Percentiles rank a stretch among this genome's conserved stretches.
phyloP scores from a whole-genome alignment of 2,888 invertebrate genomes.

The Boloria euphrosyne region DNA sequence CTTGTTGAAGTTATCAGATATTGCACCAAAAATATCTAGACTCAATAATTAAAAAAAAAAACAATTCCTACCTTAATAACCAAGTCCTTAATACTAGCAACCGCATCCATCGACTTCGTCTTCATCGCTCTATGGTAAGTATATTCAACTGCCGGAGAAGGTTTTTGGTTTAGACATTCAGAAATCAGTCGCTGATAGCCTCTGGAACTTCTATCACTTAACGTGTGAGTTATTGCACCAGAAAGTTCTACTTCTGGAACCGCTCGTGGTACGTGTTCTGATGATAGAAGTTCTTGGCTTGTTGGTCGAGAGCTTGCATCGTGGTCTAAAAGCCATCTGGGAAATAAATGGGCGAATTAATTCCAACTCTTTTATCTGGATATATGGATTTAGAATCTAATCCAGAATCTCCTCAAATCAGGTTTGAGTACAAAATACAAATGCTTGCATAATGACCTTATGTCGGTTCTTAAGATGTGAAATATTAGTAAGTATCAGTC shows the following conservation, averaged over 20 bases:
- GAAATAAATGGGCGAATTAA: not conserved
- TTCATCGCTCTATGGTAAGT: constrained; percentile 85
- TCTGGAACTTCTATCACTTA: constrained; percentile 86
- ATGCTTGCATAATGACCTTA: too few relatives aligned
- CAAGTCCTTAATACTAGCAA: constrained; percentile 55
- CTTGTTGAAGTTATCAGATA: too few relatives aligned
- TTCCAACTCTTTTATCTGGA: not conserved
- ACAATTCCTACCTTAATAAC: constrained; percentile 54
- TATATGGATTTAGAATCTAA: not conserved
- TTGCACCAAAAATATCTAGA: too few relatives aligned
- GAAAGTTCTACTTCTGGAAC: constrained; percentile 93
- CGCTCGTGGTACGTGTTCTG: constrained; percentile 92
- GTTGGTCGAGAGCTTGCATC: constrained; percentile 92
- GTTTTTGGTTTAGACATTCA: constrained; percentile 75
- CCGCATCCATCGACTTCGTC: constrained; percentile 47
- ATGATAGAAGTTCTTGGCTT: constrained; percentile 91
- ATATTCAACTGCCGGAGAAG: constrained; percentile 87
- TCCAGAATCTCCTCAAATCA: not conserved
- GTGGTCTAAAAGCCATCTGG: constrained; percentile 89
- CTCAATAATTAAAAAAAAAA: not conserved
- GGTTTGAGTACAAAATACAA: too few relatives aligned
- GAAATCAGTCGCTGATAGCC: constrained; percentile 60
- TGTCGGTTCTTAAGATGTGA: too few relatives aligned
- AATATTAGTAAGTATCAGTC: too few relatives aligned
- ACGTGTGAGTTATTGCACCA: constrained; percentile 90